Evolutionary conservation across 2,888 invertebrate genomes (phyloP).

Genomic region (Thereva nobilitata): DNA sequence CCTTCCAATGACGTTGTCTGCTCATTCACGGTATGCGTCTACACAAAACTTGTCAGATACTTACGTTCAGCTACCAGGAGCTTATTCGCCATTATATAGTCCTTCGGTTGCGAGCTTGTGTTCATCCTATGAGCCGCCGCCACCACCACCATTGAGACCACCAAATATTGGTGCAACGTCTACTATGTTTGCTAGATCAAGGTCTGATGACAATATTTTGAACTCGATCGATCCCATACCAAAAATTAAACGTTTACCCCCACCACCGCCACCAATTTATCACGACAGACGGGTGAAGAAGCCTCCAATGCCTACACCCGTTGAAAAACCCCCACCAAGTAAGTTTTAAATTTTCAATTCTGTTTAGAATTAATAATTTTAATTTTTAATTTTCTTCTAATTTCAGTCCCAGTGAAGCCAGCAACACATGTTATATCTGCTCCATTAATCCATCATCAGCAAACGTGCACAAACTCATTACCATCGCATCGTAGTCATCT

Average conservation of each 20-base stretch:
- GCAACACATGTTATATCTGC: constrained; percentile 48
- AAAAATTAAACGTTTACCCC: constrained; percentile 61
- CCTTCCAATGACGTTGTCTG: constrained; percentile 68
- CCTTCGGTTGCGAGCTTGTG: constrained; percentile 67
- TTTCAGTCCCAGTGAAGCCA: constrained; percentile 52
- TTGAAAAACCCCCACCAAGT: constrained; percentile 58
- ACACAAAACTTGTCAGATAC: constrained; percentile 80
- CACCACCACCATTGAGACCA: constrained; percentile 65
- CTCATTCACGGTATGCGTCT: constrained; percentile 74
- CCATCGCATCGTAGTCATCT: constrained; percentile 55
- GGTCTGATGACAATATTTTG: constrained; percentile 81
- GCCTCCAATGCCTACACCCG: constrained; percentile 61
- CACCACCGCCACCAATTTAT: constrained; percentile 64
- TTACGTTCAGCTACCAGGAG: constrained; percentile 69
- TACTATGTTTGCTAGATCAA: constrained; percentile 67
- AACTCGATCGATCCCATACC: constrained; percentile 66
- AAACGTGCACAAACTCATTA: constrained; percentile 3
- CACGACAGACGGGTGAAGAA: constrained; percentile 56
- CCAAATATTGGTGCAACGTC: constrained; percentile 51
- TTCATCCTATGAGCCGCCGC: constrained; percentile 69
- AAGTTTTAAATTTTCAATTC: constrained; percentile 45
- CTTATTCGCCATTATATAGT: constrained; percentile 68
- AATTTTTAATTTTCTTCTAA: no score
- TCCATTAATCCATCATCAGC: constrained; percentile 36
- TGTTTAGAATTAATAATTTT: constrained; percentile 20